Base-by-base conservation (phyloP, 2,113 vertebrate genomes). In the Hypanus sabinus region DNA sequence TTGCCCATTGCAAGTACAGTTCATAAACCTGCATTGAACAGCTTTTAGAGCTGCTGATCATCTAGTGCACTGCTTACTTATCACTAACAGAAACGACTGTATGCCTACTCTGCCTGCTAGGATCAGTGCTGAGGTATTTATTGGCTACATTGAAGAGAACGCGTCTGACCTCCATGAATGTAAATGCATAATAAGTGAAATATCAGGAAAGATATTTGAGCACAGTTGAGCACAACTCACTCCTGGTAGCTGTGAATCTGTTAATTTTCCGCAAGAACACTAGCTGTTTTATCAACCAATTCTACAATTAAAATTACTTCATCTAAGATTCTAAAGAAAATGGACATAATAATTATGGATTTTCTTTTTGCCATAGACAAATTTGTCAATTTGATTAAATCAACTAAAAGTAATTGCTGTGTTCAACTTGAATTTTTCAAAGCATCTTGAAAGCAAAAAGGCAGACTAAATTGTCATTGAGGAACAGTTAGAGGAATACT, bases 141-240 rank as follows among this genome's bases (percentile, higher is more conserved):
- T 73, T 93, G 91, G 68, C 38, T 55, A 73, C 11, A 12, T 24
- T 73, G 10, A 93, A 93, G 91, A 73, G 91, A 93, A 70, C 36
- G 68, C 90, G 71, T 65, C 65, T 92, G 90, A 92, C 68, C 65
- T 16, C 36, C 5, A 24, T 75, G 91, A 93, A 75, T 55, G 70
- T 73, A 92, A 92, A 92, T 55, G 38, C 70, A 75, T 12, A 55
- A 33, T 65, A 36, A 55, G 11, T 91, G 10, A n/a, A 38, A 36
- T 65, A 38, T 73, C 91, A 93, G 33, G 91, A 93, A 93, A 36
- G 36, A 55, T 93, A 75, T 73, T 93, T n/a, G n/a, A n/a, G n/a
- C 10, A 8, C 6, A 73, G 24, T 93, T 55, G 70, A 75, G 36
- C 65, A 20, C 60, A 9, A 16, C 3, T 6, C 65, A 22, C 11